Evolutionary conservation across 2,888 invertebrate species (phyloP), one percentile per base, ranked within the genome.

Genomic region (Ptychoptera contaminata): DNA sequence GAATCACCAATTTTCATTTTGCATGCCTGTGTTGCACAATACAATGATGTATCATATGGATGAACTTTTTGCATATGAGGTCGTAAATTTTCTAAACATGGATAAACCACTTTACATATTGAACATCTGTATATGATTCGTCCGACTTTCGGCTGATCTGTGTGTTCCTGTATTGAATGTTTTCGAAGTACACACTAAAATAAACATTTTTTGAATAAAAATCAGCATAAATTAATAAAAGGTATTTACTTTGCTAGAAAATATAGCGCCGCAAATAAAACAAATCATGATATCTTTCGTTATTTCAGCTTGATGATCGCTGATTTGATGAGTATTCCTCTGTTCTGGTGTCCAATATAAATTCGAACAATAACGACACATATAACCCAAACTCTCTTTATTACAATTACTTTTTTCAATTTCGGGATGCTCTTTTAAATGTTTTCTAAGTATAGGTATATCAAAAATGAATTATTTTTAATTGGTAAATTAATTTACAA

Each of bases 201-300:
- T 7, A 7, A 32, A 32, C 6, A 30, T 30, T 30, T 30, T 8
- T 32, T 11, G n/a, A 32, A 11, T 3, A 32, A 32, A 32, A 32
- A 32, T 9, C 3, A 32, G 9, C n/a, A n/a, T 4, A 32, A 9
- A 32, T 11, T 7, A n/a, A 6, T 42, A 32, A 23, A 38, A 23
- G 9, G 38, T 42, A 23, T 38, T 34, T 8, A 37, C 30, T 23
- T 46, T 46, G 2, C 41, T 46, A 2, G 42, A 15, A 34, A 41
- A 41, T 15, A 16, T 37, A 2, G 42, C 16, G 7, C 16, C 29
- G 12, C 42, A 41, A 12, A 42, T 9, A 11, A 38, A 42, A 36
- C 46, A 46, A 9, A 46, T 32, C 11, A 46, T n/a, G 3, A 41
- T 34, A 2, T 42, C 14, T 37, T 37, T 14, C 8, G n/a, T 14